phyloP scores from a whole-genome alignment of 2,888 invertebrate genomes.

The Choreutis nemorana region DNA sequence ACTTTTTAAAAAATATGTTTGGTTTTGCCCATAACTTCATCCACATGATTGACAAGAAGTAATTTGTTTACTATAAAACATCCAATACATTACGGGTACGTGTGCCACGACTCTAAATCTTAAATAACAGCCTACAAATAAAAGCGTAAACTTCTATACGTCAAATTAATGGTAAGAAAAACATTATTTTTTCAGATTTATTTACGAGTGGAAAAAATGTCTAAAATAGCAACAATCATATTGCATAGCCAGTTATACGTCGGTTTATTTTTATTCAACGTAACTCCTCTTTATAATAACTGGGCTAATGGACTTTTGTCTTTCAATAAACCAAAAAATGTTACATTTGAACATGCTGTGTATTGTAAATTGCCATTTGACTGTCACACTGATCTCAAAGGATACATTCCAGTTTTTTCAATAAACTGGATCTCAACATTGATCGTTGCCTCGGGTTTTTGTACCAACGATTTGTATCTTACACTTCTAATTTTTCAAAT shows the following conservation, averaged over 20 bases:
- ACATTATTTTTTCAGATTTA: slow-evolving; percentile 4
- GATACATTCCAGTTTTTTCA: background rate
- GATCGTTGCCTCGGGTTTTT: background rate
- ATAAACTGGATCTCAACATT: background rate
- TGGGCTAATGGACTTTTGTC: slow-evolving; percentile 1
- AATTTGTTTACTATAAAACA: too few species aligned
- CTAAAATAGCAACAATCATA: background rate
- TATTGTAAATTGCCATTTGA: slow-evolving; percentile 3
- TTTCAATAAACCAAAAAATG: background rate
- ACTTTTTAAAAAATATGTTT: too few species aligned
- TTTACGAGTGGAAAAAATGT: slow-evolving; percentile 2
- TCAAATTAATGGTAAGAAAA: too few species aligned
- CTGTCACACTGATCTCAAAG: background rate
- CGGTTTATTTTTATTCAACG: background rate
- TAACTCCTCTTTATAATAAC: slow-evolving; percentile 1
- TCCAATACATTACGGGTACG: too few species aligned
- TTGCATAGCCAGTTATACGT: background rate
- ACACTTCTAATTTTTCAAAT: slow-evolving; percentile 2
- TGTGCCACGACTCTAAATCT: too few species aligned
- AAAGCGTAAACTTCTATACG: too few species aligned
- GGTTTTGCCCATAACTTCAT: too few species aligned
- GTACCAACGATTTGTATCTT: background rate
- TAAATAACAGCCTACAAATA: too few species aligned
- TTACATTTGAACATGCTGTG: slow-evolving; percentile 1
- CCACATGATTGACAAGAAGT: too few species aligned